Percentiles rank a stretch among this genome's conserved stretches.
Evolutionary conservation across 2,113 vertebrate genomes (phyloP).

Genomic region (Pseudopodoces humilis): DNA sequence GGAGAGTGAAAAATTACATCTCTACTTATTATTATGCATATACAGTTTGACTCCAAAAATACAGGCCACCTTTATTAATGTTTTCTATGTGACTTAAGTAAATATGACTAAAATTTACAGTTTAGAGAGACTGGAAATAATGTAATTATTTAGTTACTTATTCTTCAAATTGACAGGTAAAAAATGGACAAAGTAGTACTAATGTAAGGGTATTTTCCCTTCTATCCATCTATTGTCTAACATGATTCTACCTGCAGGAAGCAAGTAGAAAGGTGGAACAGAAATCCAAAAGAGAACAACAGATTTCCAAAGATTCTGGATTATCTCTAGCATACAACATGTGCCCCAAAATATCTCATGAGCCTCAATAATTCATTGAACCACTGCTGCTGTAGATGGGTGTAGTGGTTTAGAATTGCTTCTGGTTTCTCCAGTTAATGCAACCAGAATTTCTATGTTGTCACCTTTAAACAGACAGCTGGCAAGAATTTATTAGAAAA

Average conservation of each 20-base stretch:
- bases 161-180: background rate
- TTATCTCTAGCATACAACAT: background rate
- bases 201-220: background rate
- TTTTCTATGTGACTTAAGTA: background rate
- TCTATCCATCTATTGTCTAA: background rate
- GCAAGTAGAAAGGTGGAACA: background rate
- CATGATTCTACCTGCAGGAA: background rate
- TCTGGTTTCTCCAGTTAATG: background rate
- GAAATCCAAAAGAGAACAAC: background rate
- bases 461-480: background rate
- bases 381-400: background rate
- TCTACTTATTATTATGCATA: background rate
- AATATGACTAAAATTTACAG: background rate
- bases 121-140: background rate
- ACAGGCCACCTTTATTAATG: background rate
- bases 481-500: background rate
- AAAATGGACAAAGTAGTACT: background rate
- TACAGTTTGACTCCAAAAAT: background rate
- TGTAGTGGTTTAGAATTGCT: no score
- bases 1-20: background rate
- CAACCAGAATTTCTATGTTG: background rate
- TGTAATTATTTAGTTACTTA: background rate
- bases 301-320: background rate
- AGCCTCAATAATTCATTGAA: background rate
- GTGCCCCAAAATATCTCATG: background rate